Evolutionary conservation across 2,888 invertebrate genomes (phyloP).

Genomic region (Mechanitis messenoides): DNA sequence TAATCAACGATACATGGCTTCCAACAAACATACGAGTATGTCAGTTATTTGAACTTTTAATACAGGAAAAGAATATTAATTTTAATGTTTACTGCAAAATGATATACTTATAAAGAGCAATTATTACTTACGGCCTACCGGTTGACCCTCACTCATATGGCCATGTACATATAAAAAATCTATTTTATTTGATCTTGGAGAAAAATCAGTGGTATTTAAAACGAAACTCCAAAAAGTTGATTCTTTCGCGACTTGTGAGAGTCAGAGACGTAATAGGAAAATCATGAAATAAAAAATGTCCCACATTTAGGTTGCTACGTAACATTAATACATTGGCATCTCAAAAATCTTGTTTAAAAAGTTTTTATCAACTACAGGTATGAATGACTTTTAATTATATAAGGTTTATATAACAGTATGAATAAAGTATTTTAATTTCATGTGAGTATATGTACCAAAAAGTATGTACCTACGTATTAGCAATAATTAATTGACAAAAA

Average conservation of each 20-base stretch:
- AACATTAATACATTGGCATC: conserved; percentile 2
- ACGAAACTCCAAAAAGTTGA: neutral
- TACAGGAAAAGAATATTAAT: too few relatives aligned
- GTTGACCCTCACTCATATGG: too few relatives aligned
- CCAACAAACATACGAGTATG: too few relatives aligned
- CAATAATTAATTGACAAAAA: too few relatives aligned
- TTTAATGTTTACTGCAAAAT: too few relatives aligned
- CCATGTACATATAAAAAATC: too few relatives aligned
- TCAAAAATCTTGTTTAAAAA: conserved; percentile 1
- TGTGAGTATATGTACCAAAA: too few relatives aligned
- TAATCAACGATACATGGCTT: too few relatives aligned
- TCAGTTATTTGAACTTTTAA: too few relatives aligned
- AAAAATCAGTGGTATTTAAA: neutral
- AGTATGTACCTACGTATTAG: too few relatives aligned
- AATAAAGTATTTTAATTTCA: neutral
- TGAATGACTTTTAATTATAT: conserved; percentile 3
- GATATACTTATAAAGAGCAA: too few relatives aligned
- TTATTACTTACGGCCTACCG: too few relatives aligned
- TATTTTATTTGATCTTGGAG: neutral
- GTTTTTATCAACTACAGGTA: neutral
- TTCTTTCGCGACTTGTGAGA: neutral
- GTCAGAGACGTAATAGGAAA: conserved; percentile 2
- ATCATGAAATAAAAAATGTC: conserved; percentile 3
- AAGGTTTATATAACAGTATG: neutral
- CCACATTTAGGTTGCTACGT: conserved; percentile 1